Evolutionary conservation across 2,888 invertebrate genomes (phyloP).

Genomic region (Hyalella azteca): DNA sequence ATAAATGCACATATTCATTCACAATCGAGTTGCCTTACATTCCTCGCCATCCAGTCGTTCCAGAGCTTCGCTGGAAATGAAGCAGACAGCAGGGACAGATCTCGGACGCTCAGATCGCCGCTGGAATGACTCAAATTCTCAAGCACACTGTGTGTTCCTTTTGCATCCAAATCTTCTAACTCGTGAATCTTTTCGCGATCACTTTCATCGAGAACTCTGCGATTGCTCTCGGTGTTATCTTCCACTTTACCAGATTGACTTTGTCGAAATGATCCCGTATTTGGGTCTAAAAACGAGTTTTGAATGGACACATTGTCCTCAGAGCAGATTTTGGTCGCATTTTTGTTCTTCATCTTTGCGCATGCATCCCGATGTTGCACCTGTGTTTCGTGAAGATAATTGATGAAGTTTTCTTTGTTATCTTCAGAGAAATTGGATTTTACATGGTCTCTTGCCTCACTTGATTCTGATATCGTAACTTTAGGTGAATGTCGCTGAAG

Average conservation of each 20-base stretch:
- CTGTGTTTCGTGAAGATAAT: not conserved
- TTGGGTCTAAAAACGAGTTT: too few relatives aligned
- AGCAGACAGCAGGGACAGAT: conserved; percentile 48
- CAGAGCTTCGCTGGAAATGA: conserved; percentile 51
- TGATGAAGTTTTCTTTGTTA: not conserved
- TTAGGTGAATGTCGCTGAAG: not conserved
- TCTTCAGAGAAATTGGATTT: too few relatives aligned
- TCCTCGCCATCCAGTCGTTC: conserved; percentile 47
- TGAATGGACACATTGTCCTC: too few relatives aligned
- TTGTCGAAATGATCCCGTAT: too few relatives aligned
- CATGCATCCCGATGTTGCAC: not conserved
- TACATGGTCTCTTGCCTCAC: too few relatives aligned
- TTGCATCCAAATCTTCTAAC: too few relatives aligned
- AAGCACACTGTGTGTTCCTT: too few relatives aligned
- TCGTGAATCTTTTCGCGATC: too few relatives aligned
- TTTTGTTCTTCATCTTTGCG: not conserved
- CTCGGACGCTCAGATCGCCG: conserved; percentile 28
- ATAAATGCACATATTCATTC: too few relatives aligned
- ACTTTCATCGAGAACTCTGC: not conserved
- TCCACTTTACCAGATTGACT: not conserved
- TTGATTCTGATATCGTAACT: too few relatives aligned
- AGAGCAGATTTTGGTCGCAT: too few relatives aligned
- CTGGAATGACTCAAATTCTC: conserved; percentile 10
- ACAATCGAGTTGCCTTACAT: too few relatives aligned
- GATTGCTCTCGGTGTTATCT: not conserved